phyloP scores from a whole-genome alignment of 2,113 vertebrate genomes.

The Poeciliopsis prolifica region DNA sequence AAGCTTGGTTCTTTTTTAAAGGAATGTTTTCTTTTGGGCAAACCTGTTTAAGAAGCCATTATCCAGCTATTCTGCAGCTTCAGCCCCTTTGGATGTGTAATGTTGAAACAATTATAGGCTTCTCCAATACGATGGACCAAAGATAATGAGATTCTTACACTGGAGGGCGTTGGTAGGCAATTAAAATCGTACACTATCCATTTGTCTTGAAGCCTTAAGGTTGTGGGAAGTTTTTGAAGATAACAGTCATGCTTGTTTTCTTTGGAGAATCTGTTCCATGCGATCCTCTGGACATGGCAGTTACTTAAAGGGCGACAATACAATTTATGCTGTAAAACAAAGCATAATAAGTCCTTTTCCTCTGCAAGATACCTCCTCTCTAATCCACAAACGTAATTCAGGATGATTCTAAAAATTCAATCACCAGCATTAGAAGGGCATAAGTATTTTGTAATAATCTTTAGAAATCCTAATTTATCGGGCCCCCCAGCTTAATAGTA shows the following conservation, averaged over 20 bases:
- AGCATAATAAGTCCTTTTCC: constrained; percentile 49
- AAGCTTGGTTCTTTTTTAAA: constrained; percentile 64
- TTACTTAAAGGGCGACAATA: constrained; percentile 66
- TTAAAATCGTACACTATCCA: constrained; percentile 81
- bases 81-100: constrained; percentile 80
- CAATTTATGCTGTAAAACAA: constrained; percentile 56
- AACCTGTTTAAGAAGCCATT: constrained; percentile 81
- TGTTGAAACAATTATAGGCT: constrained; percentile 83
- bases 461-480: constrained; percentile 81
- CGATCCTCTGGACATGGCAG: constrained; percentile 36
- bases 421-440: constrained; percentile 75
- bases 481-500: constrained; percentile 76
- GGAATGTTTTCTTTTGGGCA: constrained; percentile 74
- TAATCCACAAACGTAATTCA: constrained; percentile 72
- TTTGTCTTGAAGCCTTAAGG: constrained; percentile 81
- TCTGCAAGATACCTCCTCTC: constrained; percentile 53
- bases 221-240: constrained; percentile 71
- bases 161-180: constrained; percentile 80
- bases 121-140: constrained; percentile 80
- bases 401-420: constrained; percentile 78
- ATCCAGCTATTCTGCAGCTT: constrained; percentile 80
- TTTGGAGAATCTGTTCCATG: constrained; percentile 48
- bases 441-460: constrained; percentile 80
- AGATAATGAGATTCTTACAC: constrained; percentile 85
- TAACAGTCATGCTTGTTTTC: constrained; percentile 71